Evolutionary conservation across 2,888 invertebrate genomes (phyloP).

Genomic region (Pseudococcus jackbeardsleyi): DNA sequence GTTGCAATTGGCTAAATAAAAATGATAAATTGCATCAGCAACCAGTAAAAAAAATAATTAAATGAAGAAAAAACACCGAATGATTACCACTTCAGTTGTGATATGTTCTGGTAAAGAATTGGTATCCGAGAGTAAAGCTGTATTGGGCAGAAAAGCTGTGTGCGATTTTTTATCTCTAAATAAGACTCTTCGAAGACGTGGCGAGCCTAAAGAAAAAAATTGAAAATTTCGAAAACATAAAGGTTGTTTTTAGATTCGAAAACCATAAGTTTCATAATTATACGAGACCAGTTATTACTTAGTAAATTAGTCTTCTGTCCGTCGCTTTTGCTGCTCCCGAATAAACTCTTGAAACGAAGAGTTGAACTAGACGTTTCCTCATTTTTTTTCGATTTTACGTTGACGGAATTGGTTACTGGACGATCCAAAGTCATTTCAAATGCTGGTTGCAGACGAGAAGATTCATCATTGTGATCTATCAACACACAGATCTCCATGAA

Average conservation of each 20-base stretch:
- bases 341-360: constrained; percentile 54
- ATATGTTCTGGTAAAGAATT: neutral
- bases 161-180: constrained; percentile 69
- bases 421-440: constrained; percentile 64
- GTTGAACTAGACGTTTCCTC: constrained; percentile 43
- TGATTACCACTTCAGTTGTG: neutral
- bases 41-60: neutral
- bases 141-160: neutral
- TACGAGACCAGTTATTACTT: neutral
- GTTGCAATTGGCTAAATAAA: constrained; percentile 43
- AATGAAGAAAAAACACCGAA: neutral
- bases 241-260: neutral
- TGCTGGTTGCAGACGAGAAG: constrained; percentile 60
- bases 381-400: constrained; percentile 21
- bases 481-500: neutral
- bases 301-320: constrained; percentile 58
- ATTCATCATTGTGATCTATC: constrained; percentile 46
- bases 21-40: neutral
- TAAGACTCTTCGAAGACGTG: constrained; percentile 70
- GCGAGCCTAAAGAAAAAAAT: constrained; percentile 67
- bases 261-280: neutral
- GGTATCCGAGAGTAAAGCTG: neutral
- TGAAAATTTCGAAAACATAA: too few species aligned
- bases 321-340: constrained; percentile 56
- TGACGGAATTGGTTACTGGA: neutral